Base-by-base conservation (phyloP, 1,140 invertebrate species). In the Drosophila dunni region DNA sequence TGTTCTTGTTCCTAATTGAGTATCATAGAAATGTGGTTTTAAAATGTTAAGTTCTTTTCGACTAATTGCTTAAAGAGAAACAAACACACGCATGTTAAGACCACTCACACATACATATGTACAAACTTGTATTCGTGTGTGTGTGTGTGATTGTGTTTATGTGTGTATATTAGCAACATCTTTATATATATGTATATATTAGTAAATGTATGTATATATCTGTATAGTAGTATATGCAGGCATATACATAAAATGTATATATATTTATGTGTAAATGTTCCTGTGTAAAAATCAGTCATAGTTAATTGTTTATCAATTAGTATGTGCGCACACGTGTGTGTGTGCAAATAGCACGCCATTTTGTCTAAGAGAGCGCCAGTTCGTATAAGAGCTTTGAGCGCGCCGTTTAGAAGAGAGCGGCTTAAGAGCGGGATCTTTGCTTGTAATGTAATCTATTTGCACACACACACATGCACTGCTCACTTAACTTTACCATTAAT, bases 261-360 rank as follows among this genome's bases (percentile, higher is more conserved):
- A 83, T 80, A 72, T 67, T 77, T 73, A 80, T 84, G 79, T 89
- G 81, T 84, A 86, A 79, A 88, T 79, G 69, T 79, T 85, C 54
- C 86, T 79, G 83, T 86, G 83, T 86, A 86, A 88, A 86, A 86
- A 86, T 86, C 83, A 86, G 83, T 86, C 83, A 83, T 82, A 88
- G 84, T 88, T 79, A 88, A 80, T 89, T 89, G 79, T 89, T 89
- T 80, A 75, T 81, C 75, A 81, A 63, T 88, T 75, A 29, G 24
- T 29, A 75, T 75, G 46, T 11, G 48, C 40, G 46, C 36, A 63
- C 29, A 34, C 51, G 53, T 58, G 40, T 44, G 40, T 44, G 15
- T 64, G 44, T 38, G 45, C 8, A 56, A 10, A 40, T 20, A 15
- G 11, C 7, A 33, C n/a, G 33, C 50, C 13, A 15, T 50, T 3